phyloP scores from a whole-genome alignment of 53 echinoderm and acorn worm genomes.

The Astropecten irregularis region DNA sequence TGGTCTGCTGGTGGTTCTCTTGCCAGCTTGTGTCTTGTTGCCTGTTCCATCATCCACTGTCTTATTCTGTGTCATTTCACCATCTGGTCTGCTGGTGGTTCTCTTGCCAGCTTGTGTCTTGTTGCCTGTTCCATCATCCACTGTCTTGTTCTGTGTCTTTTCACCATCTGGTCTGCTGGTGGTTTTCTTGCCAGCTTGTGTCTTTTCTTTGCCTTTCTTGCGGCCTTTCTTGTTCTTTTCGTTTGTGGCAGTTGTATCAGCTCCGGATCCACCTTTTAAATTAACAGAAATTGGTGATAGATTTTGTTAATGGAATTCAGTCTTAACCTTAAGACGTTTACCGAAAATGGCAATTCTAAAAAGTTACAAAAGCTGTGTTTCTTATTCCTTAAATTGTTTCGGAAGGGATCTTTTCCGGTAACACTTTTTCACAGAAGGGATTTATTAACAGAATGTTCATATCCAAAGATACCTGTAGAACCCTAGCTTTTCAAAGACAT shows the following conservation, averaged over 20 bases:
- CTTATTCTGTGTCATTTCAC: too few relatives aligned
- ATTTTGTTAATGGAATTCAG: neutral
- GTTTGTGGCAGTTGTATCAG: neutral
- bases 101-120: too few relatives aligned
- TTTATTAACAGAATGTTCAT: neutral
- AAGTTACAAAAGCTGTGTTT: neutral
- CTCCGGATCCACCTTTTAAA: neutral
- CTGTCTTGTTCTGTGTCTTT: too few relatives aligned
- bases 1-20: too few relatives aligned
- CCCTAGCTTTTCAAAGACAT: neutral
- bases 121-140: too few relatives aligned
- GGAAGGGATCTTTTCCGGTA: neutral
- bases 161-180: too few relatives aligned
- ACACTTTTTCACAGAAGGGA: neutral
- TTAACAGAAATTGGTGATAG: neutral
- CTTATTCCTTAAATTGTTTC: neutral
- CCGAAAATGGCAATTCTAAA: neutral
- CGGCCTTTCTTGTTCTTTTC: neutral
- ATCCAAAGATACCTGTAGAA: neutral
- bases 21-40: too few relatives aligned
- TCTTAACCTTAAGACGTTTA: neutral
- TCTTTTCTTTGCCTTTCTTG: neutral
- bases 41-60: too few relatives aligned
- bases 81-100: too few relatives aligned
- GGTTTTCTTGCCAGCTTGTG: neutral